Evolutionary conservation across 2,888 invertebrate species (phyloP).

Genomic region (Brachypterus glaber): DNA sequence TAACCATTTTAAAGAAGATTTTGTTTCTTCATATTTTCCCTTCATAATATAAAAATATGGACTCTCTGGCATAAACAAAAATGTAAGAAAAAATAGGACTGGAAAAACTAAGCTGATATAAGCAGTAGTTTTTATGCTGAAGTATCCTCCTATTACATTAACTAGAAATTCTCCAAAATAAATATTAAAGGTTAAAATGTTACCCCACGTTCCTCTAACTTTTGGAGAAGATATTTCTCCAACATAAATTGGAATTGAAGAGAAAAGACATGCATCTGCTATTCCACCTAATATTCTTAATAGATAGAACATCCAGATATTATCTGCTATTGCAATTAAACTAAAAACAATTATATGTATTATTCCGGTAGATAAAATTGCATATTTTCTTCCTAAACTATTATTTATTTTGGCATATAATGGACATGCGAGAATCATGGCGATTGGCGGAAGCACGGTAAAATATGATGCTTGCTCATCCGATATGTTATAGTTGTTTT

Average conservation of each 20-base stretch:
- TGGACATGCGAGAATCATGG: slow-evolving; percentile 22
- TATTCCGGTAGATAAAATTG: slow-evolving; percentile 23
- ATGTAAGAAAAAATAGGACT: slow-evolving; percentile 46
- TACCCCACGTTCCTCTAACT: slow-evolving; percentile 30
- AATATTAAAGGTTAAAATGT: slow-evolving; percentile 21
- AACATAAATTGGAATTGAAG: slow-evolving; percentile 25
- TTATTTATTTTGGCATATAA: slow-evolving; percentile 17
- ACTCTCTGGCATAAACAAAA: slow-evolving; percentile 53
- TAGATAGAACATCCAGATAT: slow-evolving; percentile 29
- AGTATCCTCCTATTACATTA: slow-evolving; percentile 48
- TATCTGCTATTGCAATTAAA: slow-evolving; percentile 23
- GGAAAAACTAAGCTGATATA: slow-evolving; percentile 50
- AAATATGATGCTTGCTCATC: slow-evolving; percentile 33
- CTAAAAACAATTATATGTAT: slow-evolving; percentile 27
- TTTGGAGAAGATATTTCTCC: slow-evolving; percentile 28
- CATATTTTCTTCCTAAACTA: slow-evolving; percentile 23
- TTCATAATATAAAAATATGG: slow-evolving; percentile 30
- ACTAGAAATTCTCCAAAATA: slow-evolving; percentile 26
- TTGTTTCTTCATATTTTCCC: slow-evolving; percentile 24
- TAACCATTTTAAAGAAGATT: slow-evolving; percentile 23
- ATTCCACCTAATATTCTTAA: slow-evolving; percentile 27
- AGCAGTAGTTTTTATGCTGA: slow-evolving; percentile 44
- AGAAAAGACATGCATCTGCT: slow-evolving; percentile 27
- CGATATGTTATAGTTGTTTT: slow-evolving; percentile 25
- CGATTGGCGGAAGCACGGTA: slow-evolving; percentile 29